These are phyloP conservation scores for Nesoenas mayeri DNA, from an alignment of 2,113 vertebrate genomes.

Conservation along the genomic window DNA sequence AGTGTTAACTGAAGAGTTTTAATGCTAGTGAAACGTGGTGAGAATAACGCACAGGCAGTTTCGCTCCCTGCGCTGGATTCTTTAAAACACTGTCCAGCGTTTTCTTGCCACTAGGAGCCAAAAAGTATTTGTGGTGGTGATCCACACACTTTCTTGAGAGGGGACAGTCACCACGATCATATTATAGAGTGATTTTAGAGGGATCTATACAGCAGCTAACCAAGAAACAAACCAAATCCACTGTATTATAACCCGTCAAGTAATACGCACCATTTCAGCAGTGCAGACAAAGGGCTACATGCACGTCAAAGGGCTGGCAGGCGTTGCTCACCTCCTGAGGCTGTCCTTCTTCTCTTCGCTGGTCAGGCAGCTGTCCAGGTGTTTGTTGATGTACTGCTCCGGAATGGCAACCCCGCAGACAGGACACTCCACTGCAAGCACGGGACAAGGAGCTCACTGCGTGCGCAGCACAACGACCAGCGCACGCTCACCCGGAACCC, in stretches of 20 bases:
- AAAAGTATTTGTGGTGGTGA: neutral
- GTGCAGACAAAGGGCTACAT: neutral
- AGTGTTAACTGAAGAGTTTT: neutral
- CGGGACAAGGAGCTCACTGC: neutral
- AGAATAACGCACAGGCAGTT: neutral
- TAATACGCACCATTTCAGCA: neutral
- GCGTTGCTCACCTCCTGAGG: constrained; percentile 85
- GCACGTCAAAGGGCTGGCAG: neutral
- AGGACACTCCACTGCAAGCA: constrained; percentile 88
- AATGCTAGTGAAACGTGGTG: neutral
- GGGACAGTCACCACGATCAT: neutral
- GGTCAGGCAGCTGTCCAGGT: constrained; percentile 87
- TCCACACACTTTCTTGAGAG: neutral
- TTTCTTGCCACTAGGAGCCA: neutral
- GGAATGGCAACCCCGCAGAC: constrained; percentile 85
- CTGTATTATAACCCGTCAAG: fast-evolving
- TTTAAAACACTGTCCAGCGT: neutral
- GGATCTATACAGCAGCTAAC: neutral
- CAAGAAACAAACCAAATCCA: neutral
- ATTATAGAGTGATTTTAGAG: neutral
- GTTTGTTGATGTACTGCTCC: constrained; percentile 87
- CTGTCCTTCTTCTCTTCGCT: constrained; percentile 90
- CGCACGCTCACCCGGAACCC: neutral
- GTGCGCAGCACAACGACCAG: neutral
- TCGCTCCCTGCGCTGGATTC: neutral